Base-by-base conservation (phyloP, 2,113 vertebrate species). In the Sapajus apella region DNA sequence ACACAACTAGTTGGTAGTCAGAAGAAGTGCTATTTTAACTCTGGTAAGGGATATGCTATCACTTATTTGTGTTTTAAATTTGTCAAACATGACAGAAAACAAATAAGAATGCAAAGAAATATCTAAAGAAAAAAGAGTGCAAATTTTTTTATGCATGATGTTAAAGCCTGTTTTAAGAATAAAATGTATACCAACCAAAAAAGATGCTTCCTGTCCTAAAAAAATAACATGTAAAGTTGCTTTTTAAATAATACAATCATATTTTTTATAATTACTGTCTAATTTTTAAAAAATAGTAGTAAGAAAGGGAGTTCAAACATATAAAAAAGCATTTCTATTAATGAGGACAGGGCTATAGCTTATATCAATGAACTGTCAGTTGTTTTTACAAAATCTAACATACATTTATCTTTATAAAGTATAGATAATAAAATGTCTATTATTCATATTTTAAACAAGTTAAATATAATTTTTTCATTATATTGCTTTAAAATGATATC, bases 11-110 rank as follows among this genome's bases (percentile, higher is more conserved):
- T 76, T 86, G 11, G 84, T 27, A 97, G 90, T 75, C 87, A n/a
- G 52, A 11, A n/a, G 61, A 9, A 89, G 16, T 52, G 68, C 40
- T 92, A 52, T 93, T 98, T 97, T 94, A 97, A 96, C 27, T 93
- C 90, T 73, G 85, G 17, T 25, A 98, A 97, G 40, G 97, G 52
- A 52, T 73, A 89, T 90, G 72, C 66, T 92, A 90, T 94, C 73
- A 90, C 79, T 97, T 96, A 92, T 84, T 97, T 84, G 79, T 93
- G 52, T 85, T 94, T 95, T 95, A 95, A 97, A 97, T 90, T 94
- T 97, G 45, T 94, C 72, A 94, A 90, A 92, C 6, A 94, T 35
- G 75, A 85, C 23, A 97, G 76, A 96, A 97, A 95, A 55, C 55
- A 95, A 93, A 83, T 95, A 82, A 92, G 45, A 93, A 87, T 77